These are phyloP conservation scores for Cosmia trapezina DNA, from an alignment of 2,888 invertebrate species.

Conservation along the genomic window DNA sequence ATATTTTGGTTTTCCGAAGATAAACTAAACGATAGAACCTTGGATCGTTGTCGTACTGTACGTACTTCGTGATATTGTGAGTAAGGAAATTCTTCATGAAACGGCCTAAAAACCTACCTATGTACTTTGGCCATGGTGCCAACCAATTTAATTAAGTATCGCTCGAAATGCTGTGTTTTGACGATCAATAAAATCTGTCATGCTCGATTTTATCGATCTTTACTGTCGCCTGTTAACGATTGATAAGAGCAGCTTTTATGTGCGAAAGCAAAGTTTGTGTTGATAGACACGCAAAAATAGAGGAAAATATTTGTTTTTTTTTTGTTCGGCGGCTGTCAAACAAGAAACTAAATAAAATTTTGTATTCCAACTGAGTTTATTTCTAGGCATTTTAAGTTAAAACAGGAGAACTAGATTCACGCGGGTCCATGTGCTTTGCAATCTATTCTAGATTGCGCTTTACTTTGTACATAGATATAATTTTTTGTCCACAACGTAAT, in stretches of 20 bases:
- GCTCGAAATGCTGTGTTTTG: too few relatives aligned
- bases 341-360: not conserved
- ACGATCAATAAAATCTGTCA: not conserved
- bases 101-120: not conserved
- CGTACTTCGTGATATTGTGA: not conserved
- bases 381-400: not conserved
- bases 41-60: not conserved
- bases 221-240: not conserved
- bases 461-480: not conserved
- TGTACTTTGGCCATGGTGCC: not conserved
- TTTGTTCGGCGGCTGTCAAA: too few relatives aligned
- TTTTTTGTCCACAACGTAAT: slow-evolving; percentile 8
- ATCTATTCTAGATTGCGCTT: slow-evolving; percentile 1
- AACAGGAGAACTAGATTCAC: not conserved
- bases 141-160: too few relatives aligned
- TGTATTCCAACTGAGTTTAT: not conserved
- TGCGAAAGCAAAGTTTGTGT: not conserved
- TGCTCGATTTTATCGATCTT: not conserved
- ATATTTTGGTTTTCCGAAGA: too few relatives aligned
- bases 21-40: too few relatives aligned
- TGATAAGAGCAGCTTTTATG: not conserved
- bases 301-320: not conserved
- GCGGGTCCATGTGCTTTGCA: not conserved
- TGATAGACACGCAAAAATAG: not conserved
- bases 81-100: not conserved